Percentiles rank a stretch among this genome's conserved stretches.
Conservation (phyloP, 2,888 invertebrate species). For the Himalopsyche japonica region DNA sequence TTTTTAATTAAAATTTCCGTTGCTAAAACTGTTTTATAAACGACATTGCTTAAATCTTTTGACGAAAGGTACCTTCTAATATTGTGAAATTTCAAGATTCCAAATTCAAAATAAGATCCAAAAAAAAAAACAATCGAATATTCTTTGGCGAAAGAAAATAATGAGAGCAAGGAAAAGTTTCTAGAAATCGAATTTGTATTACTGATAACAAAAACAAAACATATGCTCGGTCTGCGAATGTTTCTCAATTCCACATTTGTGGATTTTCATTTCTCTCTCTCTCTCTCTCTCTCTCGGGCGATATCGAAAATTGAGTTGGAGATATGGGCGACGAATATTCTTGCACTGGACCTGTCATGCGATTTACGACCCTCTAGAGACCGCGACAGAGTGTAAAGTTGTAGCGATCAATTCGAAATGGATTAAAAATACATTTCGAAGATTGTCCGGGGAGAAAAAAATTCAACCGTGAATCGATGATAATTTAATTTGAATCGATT, state of each 20-base stretch:
- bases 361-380: conserved; percentile 32
- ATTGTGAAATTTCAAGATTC: too few species aligned
- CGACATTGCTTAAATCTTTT: too few species aligned
- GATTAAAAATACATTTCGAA: conserved; percentile 17
- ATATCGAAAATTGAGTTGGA: neutral
- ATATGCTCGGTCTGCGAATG: neutral
- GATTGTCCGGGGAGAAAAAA: neutral
- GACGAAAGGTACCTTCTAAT: too few species aligned
- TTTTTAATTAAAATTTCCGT: too few species aligned
- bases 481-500: neutral
- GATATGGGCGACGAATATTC: neutral
- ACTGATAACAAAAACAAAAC: neutral
- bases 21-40: too few species aligned
- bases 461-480: neutral
- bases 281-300: neutral
- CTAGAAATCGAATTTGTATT: neutral
- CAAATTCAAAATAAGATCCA: neutral
- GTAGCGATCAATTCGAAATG: conserved; percentile 30
- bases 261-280: neutral
- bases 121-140: neutral
- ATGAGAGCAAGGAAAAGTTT: neutral
- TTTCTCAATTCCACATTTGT: neutral
- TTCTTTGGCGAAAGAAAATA: neutral
- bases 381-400: conserved; percentile 30
- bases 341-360: conserved; percentile 4